Conservation (phyloP, 2,888 invertebrate species). For the Leistus spinibarbis region DNA sequence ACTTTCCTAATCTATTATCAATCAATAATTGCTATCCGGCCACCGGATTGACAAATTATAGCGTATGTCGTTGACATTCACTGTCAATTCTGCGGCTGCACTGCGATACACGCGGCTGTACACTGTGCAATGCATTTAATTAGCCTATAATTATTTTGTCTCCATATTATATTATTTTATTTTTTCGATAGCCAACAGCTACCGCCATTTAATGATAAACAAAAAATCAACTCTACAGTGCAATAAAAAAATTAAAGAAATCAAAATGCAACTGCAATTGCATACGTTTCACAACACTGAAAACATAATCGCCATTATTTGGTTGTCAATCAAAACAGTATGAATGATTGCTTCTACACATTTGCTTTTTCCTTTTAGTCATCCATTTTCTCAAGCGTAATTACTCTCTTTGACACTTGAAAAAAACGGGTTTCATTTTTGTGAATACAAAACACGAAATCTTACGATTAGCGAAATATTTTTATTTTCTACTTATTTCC, state of each 20-base stretch:
- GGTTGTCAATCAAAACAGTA: background rate
- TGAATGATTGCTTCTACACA: background rate
- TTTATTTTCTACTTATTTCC: background rate
- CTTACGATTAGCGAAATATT: background rate
- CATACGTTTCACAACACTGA: background rate
- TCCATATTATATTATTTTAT: constrained; percentile 8
- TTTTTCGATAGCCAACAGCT: constrained; percentile 17
- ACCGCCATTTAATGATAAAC: background rate
- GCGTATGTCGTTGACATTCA: constrained; percentile 1
- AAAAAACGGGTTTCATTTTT: background rate
- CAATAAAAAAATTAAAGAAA: background rate
- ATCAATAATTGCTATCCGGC: background rate
- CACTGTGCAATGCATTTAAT: constrained; percentile 17
- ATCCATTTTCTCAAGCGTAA: background rate
- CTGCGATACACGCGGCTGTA: background rate
- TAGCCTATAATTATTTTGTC: constrained; percentile 34
- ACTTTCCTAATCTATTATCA: background rate
- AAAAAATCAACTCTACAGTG: background rate
- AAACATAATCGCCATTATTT: background rate
- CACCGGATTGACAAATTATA: background rate
- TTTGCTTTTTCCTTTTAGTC: background rate
- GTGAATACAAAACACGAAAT: background rate
- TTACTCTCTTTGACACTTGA: background rate
- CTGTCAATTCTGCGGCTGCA: constrained; percentile 7
- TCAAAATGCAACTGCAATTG: background rate